Conservation (phyloP, 2,797 vertebrate genomes). For the Myripristis murdjan region DNA sequence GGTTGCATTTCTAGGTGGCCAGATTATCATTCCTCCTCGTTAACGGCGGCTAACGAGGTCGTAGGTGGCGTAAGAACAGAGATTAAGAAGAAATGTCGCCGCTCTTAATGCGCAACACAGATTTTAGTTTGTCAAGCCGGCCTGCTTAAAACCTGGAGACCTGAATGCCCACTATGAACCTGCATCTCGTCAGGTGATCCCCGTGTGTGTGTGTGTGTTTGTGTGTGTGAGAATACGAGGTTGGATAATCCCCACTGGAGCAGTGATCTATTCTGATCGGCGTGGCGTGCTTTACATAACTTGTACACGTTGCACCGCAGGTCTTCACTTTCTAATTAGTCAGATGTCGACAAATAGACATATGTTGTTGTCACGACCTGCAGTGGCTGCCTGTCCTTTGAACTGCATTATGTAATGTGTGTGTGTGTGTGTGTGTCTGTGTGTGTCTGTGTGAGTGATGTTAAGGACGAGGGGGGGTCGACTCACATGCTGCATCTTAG, state of each 20-base stretch:
- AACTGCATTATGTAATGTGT: slow-evolving; percentile 50
- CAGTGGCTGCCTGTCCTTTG: slow-evolving; percentile 19
- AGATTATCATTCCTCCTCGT: slow-evolving; percentile 45
- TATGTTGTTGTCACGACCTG: slow-evolving; percentile 48
- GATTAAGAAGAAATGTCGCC: slow-evolving; percentile 13
- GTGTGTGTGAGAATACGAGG: background rate
- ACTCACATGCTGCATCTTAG: background rate
- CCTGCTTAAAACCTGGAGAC: slow-evolving; percentile 8
- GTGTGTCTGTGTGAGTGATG: background rate
- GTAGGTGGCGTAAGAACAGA: slow-evolving; percentile 9
- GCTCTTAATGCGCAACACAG: background rate
- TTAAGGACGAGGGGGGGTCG: background rate
- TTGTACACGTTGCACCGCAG: slow-evolving; percentile 5
- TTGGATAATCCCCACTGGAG: slow-evolving; percentile 47
- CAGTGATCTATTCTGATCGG: slow-evolving; percentile 28
- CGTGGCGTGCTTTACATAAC: slow-evolving; percentile 56
- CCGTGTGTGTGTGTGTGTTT: slow-evolving; percentile 11
- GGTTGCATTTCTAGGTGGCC: slow-evolving; percentile 19
- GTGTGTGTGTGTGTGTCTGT: background rate
- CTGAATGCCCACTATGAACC: slow-evolving; percentile 13
- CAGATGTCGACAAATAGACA: slow-evolving; percentile 21
- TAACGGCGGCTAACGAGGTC: slow-evolving; percentile 23
- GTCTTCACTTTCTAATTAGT: slow-evolving; percentile 59
- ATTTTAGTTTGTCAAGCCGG: slow-evolving; percentile 16
- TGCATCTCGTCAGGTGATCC: slow-evolving; percentile 37